Conservation (phyloP, 1,140 invertebrate species). For the Adelges cooleyi region DNA sequence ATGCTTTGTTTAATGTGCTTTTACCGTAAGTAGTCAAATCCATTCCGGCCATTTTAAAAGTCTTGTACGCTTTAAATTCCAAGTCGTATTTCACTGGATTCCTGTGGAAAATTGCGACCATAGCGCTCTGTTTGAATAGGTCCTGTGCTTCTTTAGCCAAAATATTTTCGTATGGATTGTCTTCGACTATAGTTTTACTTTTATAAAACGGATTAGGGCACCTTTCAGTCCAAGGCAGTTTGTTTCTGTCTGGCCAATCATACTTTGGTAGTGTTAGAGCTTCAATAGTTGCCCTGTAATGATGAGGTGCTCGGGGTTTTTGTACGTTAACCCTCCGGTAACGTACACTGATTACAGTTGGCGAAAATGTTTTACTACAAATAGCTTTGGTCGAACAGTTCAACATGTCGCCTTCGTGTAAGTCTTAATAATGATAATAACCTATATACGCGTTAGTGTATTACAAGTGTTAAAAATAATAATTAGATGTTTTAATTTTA, state of each 20-base stretch:
- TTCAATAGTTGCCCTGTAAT: constrained; percentile 48
- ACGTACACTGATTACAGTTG: not conserved
- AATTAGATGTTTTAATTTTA: no score
- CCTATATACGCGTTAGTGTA: no score
- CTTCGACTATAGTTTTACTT: not conserved
- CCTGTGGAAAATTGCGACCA: constrained; percentile 54
- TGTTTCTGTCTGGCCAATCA: constrained; percentile 28
- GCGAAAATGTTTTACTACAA: not conserved
- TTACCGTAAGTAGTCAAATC: constrained; percentile 30
- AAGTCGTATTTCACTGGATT: constrained; percentile 50
- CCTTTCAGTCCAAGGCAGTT: constrained; percentile 9
- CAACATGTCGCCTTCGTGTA: not conserved
- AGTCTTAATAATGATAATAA: no score
- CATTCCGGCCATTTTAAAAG: constrained; percentile 33
- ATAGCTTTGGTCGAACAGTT: constrained; percentile 4
- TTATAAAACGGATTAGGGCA: not conserved
- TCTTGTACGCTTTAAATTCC: constrained; percentile 31
- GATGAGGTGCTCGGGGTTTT: constrained; percentile 53
- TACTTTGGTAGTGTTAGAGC: constrained; percentile 50
- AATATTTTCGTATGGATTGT: constrained; percentile 53
- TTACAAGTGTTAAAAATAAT: no score
- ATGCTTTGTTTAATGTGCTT: constrained; percentile 29
- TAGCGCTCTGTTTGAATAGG: constrained; percentile 55
- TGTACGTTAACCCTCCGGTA: constrained; percentile 50
- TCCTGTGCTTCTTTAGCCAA: constrained; percentile 54